Evolutionary conservation across 2,113 vertebrate genomes (phyloP).

Genomic region (Centrocercus urophasianus): DNA sequence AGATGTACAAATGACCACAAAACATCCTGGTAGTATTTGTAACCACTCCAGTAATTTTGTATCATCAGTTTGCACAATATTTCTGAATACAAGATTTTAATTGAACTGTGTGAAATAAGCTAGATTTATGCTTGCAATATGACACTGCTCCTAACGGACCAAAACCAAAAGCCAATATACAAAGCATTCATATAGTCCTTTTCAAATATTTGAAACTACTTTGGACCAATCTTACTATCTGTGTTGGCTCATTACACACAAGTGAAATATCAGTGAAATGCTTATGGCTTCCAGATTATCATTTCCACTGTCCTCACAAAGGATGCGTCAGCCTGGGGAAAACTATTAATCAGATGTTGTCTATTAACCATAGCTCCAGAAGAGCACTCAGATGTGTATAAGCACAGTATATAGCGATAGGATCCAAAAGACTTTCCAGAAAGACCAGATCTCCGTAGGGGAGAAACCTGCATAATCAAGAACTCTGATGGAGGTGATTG

Average conservation of each 20-base stretch:
- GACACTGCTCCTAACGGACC: background rate
- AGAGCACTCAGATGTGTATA: background rate
- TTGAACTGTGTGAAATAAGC: background rate
- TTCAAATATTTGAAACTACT: background rate
- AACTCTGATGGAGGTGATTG: background rate
- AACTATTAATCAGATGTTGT: background rate
- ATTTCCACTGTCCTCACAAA: background rate
- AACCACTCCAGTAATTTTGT: background rate
- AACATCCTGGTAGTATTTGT: background rate
- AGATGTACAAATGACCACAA: background rate
- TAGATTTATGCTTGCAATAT: background rate
- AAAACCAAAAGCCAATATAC: background rate
- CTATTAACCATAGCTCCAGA: background rate
- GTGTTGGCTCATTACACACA: background rate
- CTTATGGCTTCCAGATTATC: background rate
- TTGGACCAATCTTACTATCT: background rate
- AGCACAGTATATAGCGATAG: background rate
- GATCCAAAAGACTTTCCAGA: background rate
- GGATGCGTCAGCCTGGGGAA: background rate
- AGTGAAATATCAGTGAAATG: background rate
- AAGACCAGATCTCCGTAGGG: background rate
- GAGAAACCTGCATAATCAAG: background rate
- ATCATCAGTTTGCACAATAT: background rate
- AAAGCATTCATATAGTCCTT: background rate
- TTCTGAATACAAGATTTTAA: slow-evolving; percentile 26